phyloP scores from a whole-genome alignment of 2,113 vertebrate genomes.

The Cottus gobio region DNA sequence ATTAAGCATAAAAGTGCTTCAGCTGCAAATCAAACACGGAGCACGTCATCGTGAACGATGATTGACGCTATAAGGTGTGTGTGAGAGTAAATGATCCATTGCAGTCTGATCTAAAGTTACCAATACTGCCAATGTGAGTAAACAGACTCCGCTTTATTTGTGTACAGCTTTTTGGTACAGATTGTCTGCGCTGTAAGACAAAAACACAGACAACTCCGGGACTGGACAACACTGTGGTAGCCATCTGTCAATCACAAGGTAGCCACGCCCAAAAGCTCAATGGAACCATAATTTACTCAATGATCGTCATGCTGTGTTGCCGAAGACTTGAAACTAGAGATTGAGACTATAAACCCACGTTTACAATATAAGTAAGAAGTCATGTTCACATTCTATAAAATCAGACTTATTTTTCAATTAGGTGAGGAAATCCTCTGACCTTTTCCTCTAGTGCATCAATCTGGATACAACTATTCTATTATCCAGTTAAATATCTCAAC shows the following conservation, averaged over 20 bases:
- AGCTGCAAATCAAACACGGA: slow-evolving; percentile 22
- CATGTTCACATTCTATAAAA: no score
- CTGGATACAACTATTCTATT: not conserved
- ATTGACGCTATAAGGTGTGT: slow-evolving; percentile 40
- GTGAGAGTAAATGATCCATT: slow-evolving; percentile 39
- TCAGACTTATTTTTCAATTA: no score
- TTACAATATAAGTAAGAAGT: no score
- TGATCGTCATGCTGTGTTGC: no score
- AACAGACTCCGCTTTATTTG: slow-evolving; percentile 34
- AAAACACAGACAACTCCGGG: no score
- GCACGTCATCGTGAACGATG: slow-evolving; percentile 11
- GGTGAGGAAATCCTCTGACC: not conserved
- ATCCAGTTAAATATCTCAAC: not conserved
- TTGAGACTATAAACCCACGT: not conserved
- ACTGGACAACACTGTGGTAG: no score
- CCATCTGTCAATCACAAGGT: no score
- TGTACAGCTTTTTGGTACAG: slow-evolving; percentile 5
- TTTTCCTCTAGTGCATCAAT: not conserved
- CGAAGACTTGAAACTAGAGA: no score
- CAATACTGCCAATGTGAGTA: slow-evolving; percentile 20
- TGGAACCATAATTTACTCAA: no score
- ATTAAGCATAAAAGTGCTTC: slow-evolving; percentile 37
- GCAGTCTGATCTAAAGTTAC: slow-evolving; percentile 25
- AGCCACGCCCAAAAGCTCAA: no score
- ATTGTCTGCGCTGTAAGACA: not conserved